phyloP scores from a whole-genome alignment of 2,888 invertebrate genomes.

The Eupithecia subumbrata region DNA sequence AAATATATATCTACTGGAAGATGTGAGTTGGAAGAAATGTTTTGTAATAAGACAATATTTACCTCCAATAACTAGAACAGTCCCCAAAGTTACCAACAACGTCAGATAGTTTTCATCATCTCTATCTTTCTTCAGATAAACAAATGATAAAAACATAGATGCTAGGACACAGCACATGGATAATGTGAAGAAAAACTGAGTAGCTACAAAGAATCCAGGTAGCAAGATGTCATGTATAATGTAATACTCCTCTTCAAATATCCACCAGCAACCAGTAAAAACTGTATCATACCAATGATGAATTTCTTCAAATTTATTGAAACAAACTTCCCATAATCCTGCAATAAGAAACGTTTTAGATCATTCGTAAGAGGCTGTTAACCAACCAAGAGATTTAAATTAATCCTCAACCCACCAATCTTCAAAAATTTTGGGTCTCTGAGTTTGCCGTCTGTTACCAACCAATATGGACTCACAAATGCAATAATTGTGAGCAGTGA shows the following conservation, averaged over 20 bases:
- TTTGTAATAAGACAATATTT: slow-evolving; percentile 42
- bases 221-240: slow-evolving; percentile 95
- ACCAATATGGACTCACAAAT: slow-evolving; percentile 95
- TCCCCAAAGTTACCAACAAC: slow-evolving; percentile 89
- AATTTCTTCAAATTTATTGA: slow-evolving; percentile 93
- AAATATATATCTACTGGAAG: background rate
- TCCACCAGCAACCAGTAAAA: slow-evolving; percentile 97
- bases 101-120: slow-evolving; percentile 91
- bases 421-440: slow-evolving; percentile 90
- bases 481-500: slow-evolving; percentile 90
- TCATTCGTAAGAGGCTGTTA: background rate
- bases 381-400: background rate
- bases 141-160: slow-evolving; percentile 88
- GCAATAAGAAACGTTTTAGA: slow-evolving; percentile 48
- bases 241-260: slow-evolving; percentile 98
- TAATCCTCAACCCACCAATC: slow-evolving; percentile 85
- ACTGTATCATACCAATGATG: slow-evolving; percentile 92
- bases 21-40: background rate
- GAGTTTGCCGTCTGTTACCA: slow-evolving; percentile 91
- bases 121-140: slow-evolving; percentile 89
- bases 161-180: slow-evolving; percentile 92
- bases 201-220: slow-evolving; percentile 96
- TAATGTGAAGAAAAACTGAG: slow-evolving; percentile 96
- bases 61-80: slow-evolving; percentile 88
- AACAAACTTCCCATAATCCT: slow-evolving; percentile 98